Evolutionary conservation across 2,113 vertebrate genomes (phyloP).

Genomic region (Grammomys dolichurus): DNA sequence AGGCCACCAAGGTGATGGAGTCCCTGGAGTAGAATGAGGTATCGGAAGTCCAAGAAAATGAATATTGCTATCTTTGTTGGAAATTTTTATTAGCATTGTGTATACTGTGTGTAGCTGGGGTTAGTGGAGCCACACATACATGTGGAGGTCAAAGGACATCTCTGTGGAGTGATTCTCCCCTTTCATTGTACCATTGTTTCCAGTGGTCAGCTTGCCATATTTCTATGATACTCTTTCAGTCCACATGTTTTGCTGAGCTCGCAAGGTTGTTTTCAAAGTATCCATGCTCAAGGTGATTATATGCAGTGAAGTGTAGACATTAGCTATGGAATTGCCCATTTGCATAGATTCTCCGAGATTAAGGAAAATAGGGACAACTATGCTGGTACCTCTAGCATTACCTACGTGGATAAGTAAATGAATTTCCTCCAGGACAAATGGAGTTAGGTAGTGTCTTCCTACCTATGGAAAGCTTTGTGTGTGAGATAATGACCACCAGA

Average conservation of each 20-base stretch:
- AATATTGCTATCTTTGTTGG: neutral
- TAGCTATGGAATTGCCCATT: neutral
- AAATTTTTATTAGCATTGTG: neutral
- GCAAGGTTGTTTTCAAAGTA: neutral
- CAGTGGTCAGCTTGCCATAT: neutral
- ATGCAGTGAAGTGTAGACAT: too few species aligned
- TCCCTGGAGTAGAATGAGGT: neutral
- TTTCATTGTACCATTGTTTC: neutral
- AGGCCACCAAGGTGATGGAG: neutral
- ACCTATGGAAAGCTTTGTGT: neutral
- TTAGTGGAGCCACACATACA: too few species aligned
- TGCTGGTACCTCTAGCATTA: neutral
- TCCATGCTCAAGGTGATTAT: neutral
- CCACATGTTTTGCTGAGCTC: neutral
- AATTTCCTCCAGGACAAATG: neutral
- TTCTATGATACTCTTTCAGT: too few species aligned
- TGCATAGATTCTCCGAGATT: neutral
- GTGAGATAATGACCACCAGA: neutral
- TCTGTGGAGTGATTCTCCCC: neutral
- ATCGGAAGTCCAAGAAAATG: neutral
- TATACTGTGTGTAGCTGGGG: neutral
- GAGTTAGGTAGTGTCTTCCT: neutral
- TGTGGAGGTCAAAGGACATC: neutral
- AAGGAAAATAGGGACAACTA: neutral
- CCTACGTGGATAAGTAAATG: neutral